Percentiles rank a stretch among this genome's conserved stretches.
These are phyloP conservation scores for Urophycis tenuis DNA, from an alignment of 2,797 vertebrate genomes.

Conservation along the genomic window DNA sequence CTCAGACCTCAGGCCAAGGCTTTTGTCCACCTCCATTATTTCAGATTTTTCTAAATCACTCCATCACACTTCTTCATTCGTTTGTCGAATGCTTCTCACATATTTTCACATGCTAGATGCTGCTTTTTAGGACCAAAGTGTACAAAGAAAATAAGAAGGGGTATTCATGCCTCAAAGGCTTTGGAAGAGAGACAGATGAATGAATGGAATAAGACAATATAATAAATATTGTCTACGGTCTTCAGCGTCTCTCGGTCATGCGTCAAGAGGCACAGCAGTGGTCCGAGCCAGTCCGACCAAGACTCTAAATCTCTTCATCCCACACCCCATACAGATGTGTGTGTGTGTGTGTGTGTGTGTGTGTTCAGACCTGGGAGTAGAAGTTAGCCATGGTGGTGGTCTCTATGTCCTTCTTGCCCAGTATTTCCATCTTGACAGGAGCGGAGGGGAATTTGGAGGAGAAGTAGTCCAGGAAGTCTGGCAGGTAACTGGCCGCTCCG, in stretches of 20 bases:
- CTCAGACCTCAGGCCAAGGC: not conserved
- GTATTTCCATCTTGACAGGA: slow-evolving; percentile 97
- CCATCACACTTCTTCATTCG: not conserved
- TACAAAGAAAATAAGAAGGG: no score
- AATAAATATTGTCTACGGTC: not conserved
- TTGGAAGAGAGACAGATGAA: not conserved
- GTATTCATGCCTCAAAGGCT: not conserved
- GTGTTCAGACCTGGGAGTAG: slow-evolving; percentile 86
- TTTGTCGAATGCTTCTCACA: not conserved
- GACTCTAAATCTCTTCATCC: not conserved
- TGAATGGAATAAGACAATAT: not conserved
- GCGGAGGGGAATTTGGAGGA: slow-evolving; percentile 91
- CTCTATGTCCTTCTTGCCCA: slow-evolving; percentile 99
- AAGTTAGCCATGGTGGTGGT: slow-evolving; percentile 97
- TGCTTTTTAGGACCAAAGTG: not conserved
- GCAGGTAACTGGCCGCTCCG: slow-evolving; percentile 90
- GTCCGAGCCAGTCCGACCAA: not conserved
- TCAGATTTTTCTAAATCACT: not conserved
- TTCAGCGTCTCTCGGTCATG: not conserved
- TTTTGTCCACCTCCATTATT: not conserved
- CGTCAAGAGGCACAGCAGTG: not conserved
- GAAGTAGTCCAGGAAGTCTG: slow-evolving; percentile 98
- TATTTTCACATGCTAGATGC: not conserved
- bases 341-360: not conserved
- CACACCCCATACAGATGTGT: not conserved